Conservation (phyloP, 2,888 invertebrate species). For the Sphinx pinastri region DNA sequence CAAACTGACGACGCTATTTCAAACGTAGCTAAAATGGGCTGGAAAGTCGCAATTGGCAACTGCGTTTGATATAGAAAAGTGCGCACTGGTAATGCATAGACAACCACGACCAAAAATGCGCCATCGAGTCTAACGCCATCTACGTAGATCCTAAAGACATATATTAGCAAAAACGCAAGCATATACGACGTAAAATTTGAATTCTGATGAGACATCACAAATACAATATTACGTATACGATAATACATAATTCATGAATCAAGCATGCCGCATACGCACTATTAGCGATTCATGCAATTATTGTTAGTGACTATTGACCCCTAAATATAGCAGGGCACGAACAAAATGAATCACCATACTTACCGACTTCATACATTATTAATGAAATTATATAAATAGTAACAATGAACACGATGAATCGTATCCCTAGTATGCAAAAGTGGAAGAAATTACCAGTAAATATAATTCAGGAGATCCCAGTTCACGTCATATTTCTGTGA, state of each 20-base stretch:
- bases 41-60: no score
- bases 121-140: no score
- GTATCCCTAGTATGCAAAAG: constrained; percentile 8
- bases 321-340: constrained; percentile 1
- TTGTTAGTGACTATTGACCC: constrained; percentile 17
- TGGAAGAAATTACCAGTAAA: neutral
- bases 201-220: neutral
- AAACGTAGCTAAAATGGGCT: no score
- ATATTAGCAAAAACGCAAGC: no score
- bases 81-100: no score
- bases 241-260: constrained; percentile 16
- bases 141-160: no score
- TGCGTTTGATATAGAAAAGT: no score
- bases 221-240: neutral
- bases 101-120: no score
- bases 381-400: constrained; percentile 17
- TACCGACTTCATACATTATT: constrained; percentile 11
- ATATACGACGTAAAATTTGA: neutral
- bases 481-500: no score
- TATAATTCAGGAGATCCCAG: no score
- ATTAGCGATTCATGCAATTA: constrained; percentile 18
- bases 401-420: neutral
- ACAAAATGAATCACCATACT: constrained; percentile 9
- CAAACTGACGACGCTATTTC: no score
- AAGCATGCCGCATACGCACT: neutral